Evolutionary conservation across 2,888 invertebrate species (phyloP).

Genomic region (Kuschelorhynchus macadamiae): DNA sequence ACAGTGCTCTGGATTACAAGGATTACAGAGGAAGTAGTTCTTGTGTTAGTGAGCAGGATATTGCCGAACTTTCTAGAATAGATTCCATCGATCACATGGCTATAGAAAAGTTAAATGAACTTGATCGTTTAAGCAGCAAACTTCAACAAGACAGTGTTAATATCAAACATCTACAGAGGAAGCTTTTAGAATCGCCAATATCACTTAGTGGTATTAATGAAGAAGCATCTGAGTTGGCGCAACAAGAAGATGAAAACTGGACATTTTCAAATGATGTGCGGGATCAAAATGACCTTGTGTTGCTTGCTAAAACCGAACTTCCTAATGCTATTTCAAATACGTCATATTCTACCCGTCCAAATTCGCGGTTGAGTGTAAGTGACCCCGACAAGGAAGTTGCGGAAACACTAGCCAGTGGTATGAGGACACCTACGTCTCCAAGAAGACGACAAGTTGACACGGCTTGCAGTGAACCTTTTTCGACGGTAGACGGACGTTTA

Average conservation of each 20-base stretch:
- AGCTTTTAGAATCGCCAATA: conserved; percentile 78
- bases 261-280: conserved; percentile 78
- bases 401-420: conserved; percentile 73
- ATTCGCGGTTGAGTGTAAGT: conserved; percentile 75
- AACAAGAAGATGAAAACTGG: conserved; percentile 74
- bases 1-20: conserved; percentile 84
- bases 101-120: conserved; percentile 83
- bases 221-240: conserved; percentile 66
- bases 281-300: conserved; percentile 74
- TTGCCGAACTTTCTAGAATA: conserved; percentile 81
- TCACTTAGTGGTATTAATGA: conserved; percentile 61
- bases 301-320: conserved; percentile 68
- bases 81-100: conserved; percentile 84
- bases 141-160: conserved; percentile 85
- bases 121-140: conserved; percentile 83
- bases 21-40: conserved; percentile 83
- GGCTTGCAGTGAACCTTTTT: conserved; percentile 74
- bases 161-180: conserved; percentile 81
- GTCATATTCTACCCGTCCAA: conserved; percentile 68
- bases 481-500: conserved; percentile 76
- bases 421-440: conserved; percentile 71
- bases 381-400: conserved; percentile 79
- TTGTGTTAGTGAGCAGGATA: conserved; percentile 83
- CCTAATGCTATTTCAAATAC: conserved; percentile 68
- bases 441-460: conserved; percentile 73